phyloP scores from a whole-genome alignment of 2,888 invertebrate genomes.

The Hypsopygia costalis region DNA sequence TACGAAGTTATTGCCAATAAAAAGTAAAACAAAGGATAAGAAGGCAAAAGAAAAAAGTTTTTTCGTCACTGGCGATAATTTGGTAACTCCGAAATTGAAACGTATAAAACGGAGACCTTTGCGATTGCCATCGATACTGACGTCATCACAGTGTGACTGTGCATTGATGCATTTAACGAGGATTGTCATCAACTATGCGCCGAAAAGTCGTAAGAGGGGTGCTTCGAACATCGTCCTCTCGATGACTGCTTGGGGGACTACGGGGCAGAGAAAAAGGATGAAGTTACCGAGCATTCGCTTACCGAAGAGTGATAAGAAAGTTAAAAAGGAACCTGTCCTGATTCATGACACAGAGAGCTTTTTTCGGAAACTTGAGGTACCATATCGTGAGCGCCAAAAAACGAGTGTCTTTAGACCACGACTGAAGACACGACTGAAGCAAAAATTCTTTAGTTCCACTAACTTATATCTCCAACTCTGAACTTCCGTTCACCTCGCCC shows the following conservation, averaged over 20 bases:
- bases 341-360: constrained; percentile 55
- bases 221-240: constrained; percentile 56
- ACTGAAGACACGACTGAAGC: too few species aligned
- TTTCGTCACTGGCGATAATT: constrained; percentile 44
- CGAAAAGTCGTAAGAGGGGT: constrained; percentile 53
- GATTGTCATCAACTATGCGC: constrained; percentile 55
- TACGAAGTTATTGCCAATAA: constrained; percentile 49
- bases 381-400: too few species aligned
- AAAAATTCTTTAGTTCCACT: too few species aligned
- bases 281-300: constrained; percentile 50
- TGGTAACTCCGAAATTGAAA: constrained; percentile 36
- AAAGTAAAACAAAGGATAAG: constrained; percentile 36
- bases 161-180: constrained; percentile 56
- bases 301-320: constrained; percentile 39
- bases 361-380: constrained; percentile 70
- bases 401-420: too few species aligned
- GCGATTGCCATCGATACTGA: constrained; percentile 31
- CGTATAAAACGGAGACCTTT: constrained; percentile 37
- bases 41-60: constrained; percentile 40
- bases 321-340: constrained; percentile 28
- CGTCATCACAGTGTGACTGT: constrained; percentile 50
- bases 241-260: constrained; percentile 52
- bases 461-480: too few species aligned
- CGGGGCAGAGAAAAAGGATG: constrained; percentile 54
- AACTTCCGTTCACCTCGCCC: too few species aligned